Conservation (phyloP, 92 coral and sea anemone species). For the Epizoanthus rinbou region DNA sequence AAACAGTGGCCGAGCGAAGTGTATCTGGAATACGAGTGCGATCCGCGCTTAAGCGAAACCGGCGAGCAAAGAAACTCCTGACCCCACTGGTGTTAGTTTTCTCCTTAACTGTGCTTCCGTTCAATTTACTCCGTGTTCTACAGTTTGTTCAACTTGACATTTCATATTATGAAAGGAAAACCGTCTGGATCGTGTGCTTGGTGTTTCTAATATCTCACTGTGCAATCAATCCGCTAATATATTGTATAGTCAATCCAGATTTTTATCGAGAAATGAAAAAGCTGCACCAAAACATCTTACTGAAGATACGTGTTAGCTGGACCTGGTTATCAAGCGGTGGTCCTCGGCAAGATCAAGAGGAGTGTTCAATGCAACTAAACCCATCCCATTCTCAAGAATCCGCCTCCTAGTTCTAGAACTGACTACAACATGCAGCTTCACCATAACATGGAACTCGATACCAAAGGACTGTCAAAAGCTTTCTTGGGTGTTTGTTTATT, state of each 20-base stretch:
- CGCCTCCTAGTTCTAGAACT: too few species aligned
- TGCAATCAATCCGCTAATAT: constrained; percentile 6
- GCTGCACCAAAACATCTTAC: constrained; percentile 1
- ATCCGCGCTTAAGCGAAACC: neutral
- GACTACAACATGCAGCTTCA: too few species aligned
- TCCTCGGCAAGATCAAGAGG: too few species aligned
- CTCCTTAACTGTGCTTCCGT: neutral
- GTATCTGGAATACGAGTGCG: neutral
- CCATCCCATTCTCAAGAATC: too few species aligned
- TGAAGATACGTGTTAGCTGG: too few species aligned
- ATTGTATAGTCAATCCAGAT: constrained; percentile 15
- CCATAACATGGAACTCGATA: too few species aligned
- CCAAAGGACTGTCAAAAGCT: too few species aligned
- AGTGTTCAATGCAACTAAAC: too few species aligned
- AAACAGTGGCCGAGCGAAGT: neutral
- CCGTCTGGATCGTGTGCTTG: neutral
- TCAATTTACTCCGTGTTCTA: neutral
- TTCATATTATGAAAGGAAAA: neutral
- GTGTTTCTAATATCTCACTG: neutral
- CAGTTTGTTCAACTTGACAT: neutral
- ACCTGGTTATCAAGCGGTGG: too few species aligned
- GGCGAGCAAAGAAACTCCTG: neutral
- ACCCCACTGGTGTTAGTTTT: constrained; percentile 1
- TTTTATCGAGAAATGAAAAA: constrained; percentile 12
- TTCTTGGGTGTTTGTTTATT: too few species aligned